Conservation (phyloP, 2,113 vertebrate genomes). For the Rattus norvegicus region GRCr8 NC_086039.1:56405001-56405500, state of each 20-base stretch:
- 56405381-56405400: background rate
- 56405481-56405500: background rate
- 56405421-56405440: background rate
- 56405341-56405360: background rate
- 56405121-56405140: background rate
- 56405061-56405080: background rate
- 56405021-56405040: background rate
- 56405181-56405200: background rate
- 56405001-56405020: background rate
- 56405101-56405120: background rate
- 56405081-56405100: background rate
- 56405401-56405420: background rate
- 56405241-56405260: background rate
- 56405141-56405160: background rate
- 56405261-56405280: background rate
- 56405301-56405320: background rate
- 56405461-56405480: background rate
- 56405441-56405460: background rate
- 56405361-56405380: background rate
- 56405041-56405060: background rate
- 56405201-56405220: background rate
- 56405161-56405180: background rate
- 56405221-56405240: background rate
- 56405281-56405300: background rate
- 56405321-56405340: background rate